These are phyloP conservation scores for Acinonyx jubatus DNA, from an alignment of 2,113 vertebrate genomes.

Conservation along the genomic window DNA sequence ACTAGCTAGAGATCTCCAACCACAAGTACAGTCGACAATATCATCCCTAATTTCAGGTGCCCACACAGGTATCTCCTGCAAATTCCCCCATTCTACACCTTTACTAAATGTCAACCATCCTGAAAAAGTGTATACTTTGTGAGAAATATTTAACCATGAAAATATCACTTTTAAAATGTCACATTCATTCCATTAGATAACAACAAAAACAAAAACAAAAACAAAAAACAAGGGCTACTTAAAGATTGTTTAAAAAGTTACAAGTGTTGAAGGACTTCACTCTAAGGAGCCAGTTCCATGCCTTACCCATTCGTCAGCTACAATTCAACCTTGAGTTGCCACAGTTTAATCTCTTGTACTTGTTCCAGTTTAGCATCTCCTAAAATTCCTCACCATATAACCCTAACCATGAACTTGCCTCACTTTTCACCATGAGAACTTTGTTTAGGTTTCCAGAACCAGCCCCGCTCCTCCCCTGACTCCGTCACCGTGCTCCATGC, in stretches of 20 bases:
- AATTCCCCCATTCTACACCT: neutral
- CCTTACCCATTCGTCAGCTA: neutral
- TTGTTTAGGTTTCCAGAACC: neutral
- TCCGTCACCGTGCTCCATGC: fast-evolving
- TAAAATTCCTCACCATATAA: neutral
- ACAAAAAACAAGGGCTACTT: neutral
- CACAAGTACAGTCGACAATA: neutral
- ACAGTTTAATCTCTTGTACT: neutral
- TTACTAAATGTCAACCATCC: neutral
- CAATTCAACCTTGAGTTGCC: neutral
- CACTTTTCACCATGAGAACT: neutral
- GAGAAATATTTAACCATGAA: neutral
- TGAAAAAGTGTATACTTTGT: neutral
- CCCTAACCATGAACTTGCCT: neutral
- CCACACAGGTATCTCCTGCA: neutral
- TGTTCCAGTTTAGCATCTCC: neutral
- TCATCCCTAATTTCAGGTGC: neutral
- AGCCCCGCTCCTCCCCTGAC: neutral
- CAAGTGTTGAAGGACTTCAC: neutral
- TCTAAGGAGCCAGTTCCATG: neutral
- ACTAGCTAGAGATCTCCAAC: neutral
- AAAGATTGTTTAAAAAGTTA: neutral
- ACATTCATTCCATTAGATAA: neutral
- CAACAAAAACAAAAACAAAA: neutral
- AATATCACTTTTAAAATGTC: neutral